Conservation (phyloP, 2,113 vertebrate species). For the Genyomyrus donnyi region DNA sequence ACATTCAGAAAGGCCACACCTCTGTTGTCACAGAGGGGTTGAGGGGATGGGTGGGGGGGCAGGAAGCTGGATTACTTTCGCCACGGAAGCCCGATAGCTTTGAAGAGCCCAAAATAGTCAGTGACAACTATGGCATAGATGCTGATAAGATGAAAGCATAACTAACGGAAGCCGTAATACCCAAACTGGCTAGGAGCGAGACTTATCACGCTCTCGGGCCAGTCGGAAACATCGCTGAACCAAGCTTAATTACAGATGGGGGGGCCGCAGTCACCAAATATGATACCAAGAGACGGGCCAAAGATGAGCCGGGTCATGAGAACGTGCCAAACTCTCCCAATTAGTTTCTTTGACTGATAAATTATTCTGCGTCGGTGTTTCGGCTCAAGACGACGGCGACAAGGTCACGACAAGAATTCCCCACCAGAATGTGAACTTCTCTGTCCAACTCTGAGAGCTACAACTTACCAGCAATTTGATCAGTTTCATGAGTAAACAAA, state of each 20-base stretch:
- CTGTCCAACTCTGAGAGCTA: not conserved
- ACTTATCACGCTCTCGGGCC: not conserved
- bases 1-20: not conserved
- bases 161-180: not conserved
- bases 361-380: not conserved
- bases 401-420: not conserved
- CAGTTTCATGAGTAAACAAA: not conserved
- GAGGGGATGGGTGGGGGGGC: not conserved
- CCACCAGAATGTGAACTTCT: not conserved
- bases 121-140: conserved; percentile 18
- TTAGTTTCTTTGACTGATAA: not conserved
- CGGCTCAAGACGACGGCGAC: not conserved
- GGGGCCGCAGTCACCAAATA: not conserved
- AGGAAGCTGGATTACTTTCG: conserved; percentile 19
- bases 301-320: not conserved
- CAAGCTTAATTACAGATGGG: conserved; percentile 9
- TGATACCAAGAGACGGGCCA: not conserved
- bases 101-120: conserved; percentile 22
- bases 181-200: not conserved
- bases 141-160: conserved; percentile 24
- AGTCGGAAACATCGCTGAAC: not conserved
- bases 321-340: not conserved
- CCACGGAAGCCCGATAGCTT: conserved; percentile 8
- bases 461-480: not conserved
- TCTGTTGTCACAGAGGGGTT: not conserved